These are phyloP conservation scores for Sinentomon sp. DNA, from an alignment of 2,888 invertebrate species.

Conservation along the genomic window DNA sequence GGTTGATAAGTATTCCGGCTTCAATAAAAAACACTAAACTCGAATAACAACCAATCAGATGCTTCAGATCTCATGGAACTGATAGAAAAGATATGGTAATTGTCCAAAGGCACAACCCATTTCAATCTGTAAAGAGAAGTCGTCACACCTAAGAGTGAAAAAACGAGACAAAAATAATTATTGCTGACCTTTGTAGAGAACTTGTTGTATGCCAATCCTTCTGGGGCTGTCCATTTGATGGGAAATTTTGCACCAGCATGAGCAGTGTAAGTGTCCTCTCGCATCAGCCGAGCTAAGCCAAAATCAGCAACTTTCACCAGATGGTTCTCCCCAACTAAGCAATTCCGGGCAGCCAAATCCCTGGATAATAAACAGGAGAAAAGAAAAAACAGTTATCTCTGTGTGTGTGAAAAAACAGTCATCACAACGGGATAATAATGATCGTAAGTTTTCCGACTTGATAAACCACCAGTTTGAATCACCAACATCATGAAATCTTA, in stretches of 20 bases:
- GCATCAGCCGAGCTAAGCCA: conserved; percentile 86
- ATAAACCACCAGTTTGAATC: too few species aligned
- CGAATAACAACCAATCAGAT: too few species aligned
- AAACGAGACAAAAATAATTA: neutral
- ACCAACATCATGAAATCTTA: too few species aligned
- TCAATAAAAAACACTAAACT: too few species aligned
- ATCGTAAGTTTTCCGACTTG: too few species aligned
- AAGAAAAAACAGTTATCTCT: conserved; percentile 1
- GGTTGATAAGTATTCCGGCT: too few species aligned
- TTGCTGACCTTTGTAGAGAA: conserved; percentile 52
- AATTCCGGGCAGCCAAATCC: conserved; percentile 96
- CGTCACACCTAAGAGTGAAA: neutral
- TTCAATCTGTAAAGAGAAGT: neutral
- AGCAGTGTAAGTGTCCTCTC: conserved; percentile 96
- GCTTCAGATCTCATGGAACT: too few species aligned
- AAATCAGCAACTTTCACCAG: conserved; percentile 98
- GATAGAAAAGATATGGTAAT: too few species aligned
- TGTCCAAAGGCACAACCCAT: too few species aligned
- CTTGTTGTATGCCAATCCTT: conserved; percentile 94
- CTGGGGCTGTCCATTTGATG: conserved; percentile 99
- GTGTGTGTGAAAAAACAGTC: neutral
- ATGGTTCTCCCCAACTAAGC: conserved; percentile 88
- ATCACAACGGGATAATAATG: conserved; percentile 1
- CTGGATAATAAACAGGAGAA: too few species aligned
- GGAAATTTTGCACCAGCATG: conserved; percentile 98